Evolutionary conservation across 2,888 invertebrate genomes (phyloP).

Genomic region (Tenodera sinensis): DNA sequence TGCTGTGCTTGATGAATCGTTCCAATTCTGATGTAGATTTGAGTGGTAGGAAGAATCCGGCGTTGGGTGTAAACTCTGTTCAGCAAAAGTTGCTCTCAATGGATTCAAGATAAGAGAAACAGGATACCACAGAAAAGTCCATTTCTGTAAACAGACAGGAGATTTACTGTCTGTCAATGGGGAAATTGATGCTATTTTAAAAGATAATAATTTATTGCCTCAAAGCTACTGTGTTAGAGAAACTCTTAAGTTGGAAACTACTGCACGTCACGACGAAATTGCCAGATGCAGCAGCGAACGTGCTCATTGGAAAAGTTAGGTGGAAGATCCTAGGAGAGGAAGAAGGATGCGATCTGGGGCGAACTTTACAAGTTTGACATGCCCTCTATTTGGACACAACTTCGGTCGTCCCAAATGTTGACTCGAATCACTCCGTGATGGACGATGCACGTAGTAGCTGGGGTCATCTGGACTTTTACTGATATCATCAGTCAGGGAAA

Average conservation of each 20-base stretch:
- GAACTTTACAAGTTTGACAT: not conserved
- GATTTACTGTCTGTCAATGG: too few relatives aligned
- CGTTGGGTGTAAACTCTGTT: too few relatives aligned
- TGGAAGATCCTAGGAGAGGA: not conserved
- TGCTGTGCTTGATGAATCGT: too few relatives aligned
- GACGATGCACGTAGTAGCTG: not conserved
- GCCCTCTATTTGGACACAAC: not conserved
- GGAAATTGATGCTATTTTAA: too few relatives aligned
- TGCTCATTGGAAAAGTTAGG: not conserved
- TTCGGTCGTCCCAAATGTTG: not conserved
- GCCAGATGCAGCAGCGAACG: not conserved
- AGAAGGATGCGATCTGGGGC: not conserved
- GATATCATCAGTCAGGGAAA: not conserved
- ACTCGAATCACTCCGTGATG: not conserved
- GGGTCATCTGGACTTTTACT: not conserved
- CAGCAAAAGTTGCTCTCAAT: too few relatives aligned
- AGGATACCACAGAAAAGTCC: too few relatives aligned
- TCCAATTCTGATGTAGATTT: too few relatives aligned
- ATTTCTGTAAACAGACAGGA: too few relatives aligned
- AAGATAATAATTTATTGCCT: too few relatives aligned
- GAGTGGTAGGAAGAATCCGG: too few relatives aligned
- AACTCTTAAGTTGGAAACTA: not conserved
- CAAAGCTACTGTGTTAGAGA: too few relatives aligned
- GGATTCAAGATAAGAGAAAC: too few relatives aligned
- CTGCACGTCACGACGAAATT: not conserved